Percentiles rank a stretch among this genome's conserved stretches.
Conservation (phyloP, 2,888 invertebrate genomes). For the Enoplolaimus lenunculus region DNA sequence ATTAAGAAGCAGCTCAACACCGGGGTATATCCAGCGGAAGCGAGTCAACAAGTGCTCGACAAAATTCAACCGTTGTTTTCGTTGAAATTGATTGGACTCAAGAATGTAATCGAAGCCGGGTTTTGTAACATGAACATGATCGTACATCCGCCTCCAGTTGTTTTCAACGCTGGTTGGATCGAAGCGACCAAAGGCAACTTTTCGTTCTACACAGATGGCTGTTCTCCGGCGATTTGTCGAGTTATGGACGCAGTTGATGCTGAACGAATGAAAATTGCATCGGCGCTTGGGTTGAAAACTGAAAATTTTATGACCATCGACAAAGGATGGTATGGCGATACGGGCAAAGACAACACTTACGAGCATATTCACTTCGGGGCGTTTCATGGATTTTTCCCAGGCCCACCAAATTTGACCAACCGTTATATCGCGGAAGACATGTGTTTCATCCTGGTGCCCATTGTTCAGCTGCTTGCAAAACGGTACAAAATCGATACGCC, state of each 20-base stretch:
- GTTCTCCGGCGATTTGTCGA: slow-evolving; percentile 15
- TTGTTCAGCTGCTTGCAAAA: no score
- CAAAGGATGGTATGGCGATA: slow-evolving; percentile 21
- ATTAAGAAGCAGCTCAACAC: slow-evolving; percentile 20
- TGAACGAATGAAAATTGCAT: slow-evolving; percentile 17
- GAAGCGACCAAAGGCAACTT: slow-evolving; percentile 19
- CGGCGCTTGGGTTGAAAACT: slow-evolving; percentile 3
- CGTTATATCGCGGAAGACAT: no score
- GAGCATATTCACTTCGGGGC: slow-evolving; percentile 22
- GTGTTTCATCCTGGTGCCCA: no score
- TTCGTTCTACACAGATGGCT: slow-evolving; percentile 19
- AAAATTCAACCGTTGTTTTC: slow-evolving; percentile 14
- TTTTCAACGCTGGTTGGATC: slow-evolving; percentile 20
- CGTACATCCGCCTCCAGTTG: slow-evolving; percentile 20
- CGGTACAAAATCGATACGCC: no score
- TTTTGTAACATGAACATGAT: slow-evolving; percentile 21
- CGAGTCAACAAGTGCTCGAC: slow-evolving; percentile 12
- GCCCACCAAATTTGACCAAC: no score
- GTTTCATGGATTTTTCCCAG: slow-evolving; percentile 21
- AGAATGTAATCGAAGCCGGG: slow-evolving; percentile 19
- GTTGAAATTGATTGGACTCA: slow-evolving; percentile 1
- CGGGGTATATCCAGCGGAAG: slow-evolving; percentile 19
- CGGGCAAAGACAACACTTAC: slow-evolving; percentile 20
- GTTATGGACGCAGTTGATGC: slow-evolving; percentile 21
- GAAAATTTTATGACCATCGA: slow-evolving; percentile 16